Conservation (phyloP, 2,888 invertebrate genomes). For the Dendrolimus pini region DNA sequence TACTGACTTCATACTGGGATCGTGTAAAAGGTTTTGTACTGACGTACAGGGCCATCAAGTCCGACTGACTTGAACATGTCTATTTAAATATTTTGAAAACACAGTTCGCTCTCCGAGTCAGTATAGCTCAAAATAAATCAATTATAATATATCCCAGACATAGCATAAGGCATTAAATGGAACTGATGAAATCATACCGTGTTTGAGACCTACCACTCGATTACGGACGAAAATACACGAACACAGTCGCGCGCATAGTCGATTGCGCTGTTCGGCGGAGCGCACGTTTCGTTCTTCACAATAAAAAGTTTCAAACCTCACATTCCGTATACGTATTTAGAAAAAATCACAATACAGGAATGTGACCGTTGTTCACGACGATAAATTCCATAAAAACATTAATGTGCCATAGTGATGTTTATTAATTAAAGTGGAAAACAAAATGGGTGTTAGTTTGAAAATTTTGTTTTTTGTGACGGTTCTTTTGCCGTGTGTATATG, state of each 20-base stretch:
- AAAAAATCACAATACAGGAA: conserved; percentile 48
- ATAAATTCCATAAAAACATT: conserved; percentile 21
- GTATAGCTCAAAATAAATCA: too few species aligned
- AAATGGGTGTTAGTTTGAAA: conserved; percentile 63
- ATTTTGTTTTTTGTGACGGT: conserved; percentile 58
- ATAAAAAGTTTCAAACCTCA: conserved; percentile 34
- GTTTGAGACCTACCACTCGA: too few species aligned
- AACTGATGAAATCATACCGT: too few species aligned
- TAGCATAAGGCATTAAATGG: too few species aligned
- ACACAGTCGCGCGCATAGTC: conserved; percentile 35
- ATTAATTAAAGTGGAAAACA: conserved; percentile 24
- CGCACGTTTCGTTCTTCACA: conserved; percentile 39
- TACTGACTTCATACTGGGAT: too few species aligned
- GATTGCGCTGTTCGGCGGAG: conserved; percentile 58
- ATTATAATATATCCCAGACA: too few species aligned
- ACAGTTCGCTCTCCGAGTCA: too few species aligned
- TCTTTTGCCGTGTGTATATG: conserved; percentile 61
- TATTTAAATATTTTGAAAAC: too few species aligned
- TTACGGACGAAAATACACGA: too few species aligned
- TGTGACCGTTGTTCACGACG: conserved; percentile 40
- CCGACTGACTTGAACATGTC: too few species aligned
- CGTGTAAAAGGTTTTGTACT: too few species aligned
- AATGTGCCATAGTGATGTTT: conserved; percentile 69
- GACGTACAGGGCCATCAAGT: too few species aligned
- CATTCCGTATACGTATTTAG: conserved; percentile 38